phyloP scores from a whole-genome alignment of 2,113 vertebrate genomes.

The Sinosuthora webbiana region DNA sequence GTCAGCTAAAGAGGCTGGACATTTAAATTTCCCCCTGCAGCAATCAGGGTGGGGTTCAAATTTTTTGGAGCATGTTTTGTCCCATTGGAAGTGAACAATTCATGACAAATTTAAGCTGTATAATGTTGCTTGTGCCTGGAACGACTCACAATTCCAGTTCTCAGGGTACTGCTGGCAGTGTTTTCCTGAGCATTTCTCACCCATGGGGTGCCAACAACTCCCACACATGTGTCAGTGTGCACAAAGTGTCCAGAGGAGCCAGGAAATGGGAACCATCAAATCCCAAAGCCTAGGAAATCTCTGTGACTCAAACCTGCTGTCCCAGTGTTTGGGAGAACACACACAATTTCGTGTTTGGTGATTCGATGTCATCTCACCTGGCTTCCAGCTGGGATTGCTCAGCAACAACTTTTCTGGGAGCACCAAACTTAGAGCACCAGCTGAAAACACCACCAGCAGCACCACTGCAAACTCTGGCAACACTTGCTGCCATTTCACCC shows the following conservation, averaged over 20 bases:
- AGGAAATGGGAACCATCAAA: not conserved
- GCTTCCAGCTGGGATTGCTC: not conserved
- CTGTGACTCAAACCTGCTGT: not conserved
- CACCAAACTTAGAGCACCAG: not conserved
- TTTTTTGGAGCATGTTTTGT: not conserved
- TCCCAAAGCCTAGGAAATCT: not conserved
- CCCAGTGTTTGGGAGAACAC: not conserved
- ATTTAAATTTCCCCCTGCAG: not conserved
- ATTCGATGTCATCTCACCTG: not conserved
- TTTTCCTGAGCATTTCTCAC: not conserved
- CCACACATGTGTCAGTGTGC: accelerated
- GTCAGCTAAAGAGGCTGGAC: not conserved
- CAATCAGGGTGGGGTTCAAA: not conserved
- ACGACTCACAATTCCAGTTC: not conserved
- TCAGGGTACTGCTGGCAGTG: not conserved
- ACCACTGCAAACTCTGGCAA: not conserved
- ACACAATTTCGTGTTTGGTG: not conserved
- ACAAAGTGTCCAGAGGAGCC: not conserved
- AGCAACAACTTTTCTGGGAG: not conserved
- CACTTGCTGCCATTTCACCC: not conserved
- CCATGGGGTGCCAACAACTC: accelerated
- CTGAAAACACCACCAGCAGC: not conserved
- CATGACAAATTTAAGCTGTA: not conserved
- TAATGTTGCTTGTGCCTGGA: not conserved
- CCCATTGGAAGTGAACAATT: not conserved